A percentile compares a stretch with the other conserved stretches of the same genome.
phyloP scores from a whole-genome alignment of 2,113 vertebrate genomes.

The Macrotis lagotis region DNA sequence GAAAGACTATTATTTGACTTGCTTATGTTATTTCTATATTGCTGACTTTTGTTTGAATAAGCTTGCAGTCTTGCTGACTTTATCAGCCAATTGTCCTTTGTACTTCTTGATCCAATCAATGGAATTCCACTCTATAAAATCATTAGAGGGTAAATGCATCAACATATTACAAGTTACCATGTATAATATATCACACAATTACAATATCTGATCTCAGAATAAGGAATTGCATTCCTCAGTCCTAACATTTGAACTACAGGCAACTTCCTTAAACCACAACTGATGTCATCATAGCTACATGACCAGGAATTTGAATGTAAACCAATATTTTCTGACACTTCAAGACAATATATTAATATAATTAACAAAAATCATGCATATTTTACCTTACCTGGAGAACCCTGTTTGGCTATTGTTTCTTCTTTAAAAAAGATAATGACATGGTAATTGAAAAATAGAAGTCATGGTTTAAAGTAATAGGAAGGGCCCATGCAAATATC shows the following conservation, averaged over 20 bases:
- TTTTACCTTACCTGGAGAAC: neutral
- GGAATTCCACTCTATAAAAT: neutral
- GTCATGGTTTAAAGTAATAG: neutral
- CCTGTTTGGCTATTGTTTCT: neutral
- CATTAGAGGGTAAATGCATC: neutral
- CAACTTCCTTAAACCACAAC: neutral
- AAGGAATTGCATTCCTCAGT: neutral
- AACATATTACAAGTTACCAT: neutral
- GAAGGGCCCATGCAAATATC: neutral
- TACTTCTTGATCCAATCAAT: neutral
- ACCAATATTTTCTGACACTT: neutral
- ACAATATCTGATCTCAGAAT: neutral
- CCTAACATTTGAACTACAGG: neutral
- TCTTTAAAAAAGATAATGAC: constrained; percentile 15
- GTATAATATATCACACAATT: neutral
- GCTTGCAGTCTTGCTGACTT: neutral
- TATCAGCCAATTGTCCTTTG: neutral
- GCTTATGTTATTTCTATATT: neutral
- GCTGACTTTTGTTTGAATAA: neutral
- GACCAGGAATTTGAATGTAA: neutral
- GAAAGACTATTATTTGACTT: neutral
- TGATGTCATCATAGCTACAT: neutral
- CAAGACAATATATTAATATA: neutral
- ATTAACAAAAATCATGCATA: neutral
- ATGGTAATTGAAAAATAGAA: neutral